Conservation (phyloP, 2,888 invertebrate species). For the Dione vanillae region DNA sequence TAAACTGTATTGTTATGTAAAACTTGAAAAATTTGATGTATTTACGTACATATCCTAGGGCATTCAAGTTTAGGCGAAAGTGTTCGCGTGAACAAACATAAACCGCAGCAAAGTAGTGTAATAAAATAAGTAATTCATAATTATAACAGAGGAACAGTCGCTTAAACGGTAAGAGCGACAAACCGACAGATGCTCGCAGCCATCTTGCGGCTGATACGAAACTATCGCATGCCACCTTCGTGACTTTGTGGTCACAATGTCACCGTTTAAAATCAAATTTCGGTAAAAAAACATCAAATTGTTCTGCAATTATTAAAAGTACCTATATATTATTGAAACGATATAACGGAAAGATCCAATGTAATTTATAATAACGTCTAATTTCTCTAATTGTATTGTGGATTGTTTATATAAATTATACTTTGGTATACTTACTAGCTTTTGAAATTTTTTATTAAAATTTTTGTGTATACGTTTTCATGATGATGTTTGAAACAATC, state of each 20-base stretch:
- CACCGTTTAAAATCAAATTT: slow-evolving; percentile 80
- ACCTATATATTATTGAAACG: slow-evolving; percentile 27
- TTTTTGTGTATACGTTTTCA: background rate
- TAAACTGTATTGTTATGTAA: background rate
- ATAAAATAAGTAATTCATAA: slow-evolving; percentile 64
- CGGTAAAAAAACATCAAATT: slow-evolving; percentile 55
- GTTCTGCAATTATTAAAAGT: slow-evolving; percentile 25
- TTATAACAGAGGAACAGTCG: slow-evolving; percentile 73
- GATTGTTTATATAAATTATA: slow-evolving; percentile 15
- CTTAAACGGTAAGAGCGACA: slow-evolving; percentile 78
- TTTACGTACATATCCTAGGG: slow-evolving; percentile 55
- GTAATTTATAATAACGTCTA: slow-evolving; percentile 21
- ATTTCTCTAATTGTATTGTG: slow-evolving; percentile 17
- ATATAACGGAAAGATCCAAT: slow-evolving; percentile 29
- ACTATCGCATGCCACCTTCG: slow-evolving; percentile 69
- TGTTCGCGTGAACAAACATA: slow-evolving; percentile 63
- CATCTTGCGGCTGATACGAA: slow-evolving; percentile 70
- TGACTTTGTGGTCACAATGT: slow-evolving; percentile 78
- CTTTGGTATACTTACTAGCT: background rate
- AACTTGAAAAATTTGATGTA: background rate
- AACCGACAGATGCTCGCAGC: slow-evolving; percentile 82
- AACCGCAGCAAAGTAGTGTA: slow-evolving; percentile 75
- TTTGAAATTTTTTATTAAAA: background rate
- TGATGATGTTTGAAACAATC: background rate
- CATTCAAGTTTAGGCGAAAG: slow-evolving; percentile 59